These are phyloP conservation scores for Acleris cristana DNA, from an alignment of 2,888 invertebrate genomes.

Conservation along the genomic window DNA sequence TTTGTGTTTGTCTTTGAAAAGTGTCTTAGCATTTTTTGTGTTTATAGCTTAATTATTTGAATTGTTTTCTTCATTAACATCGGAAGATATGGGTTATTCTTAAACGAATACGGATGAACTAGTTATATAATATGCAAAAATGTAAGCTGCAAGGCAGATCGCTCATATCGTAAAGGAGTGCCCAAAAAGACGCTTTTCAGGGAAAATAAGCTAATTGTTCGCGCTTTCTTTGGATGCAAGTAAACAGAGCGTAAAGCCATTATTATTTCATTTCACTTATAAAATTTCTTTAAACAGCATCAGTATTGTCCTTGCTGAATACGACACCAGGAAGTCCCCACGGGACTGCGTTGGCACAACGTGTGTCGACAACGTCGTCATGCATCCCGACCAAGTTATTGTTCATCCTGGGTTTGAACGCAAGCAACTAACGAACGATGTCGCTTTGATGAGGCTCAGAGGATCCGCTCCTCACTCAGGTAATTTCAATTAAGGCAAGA, in stretches of 20 bases:
- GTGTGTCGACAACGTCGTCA: conserved; percentile 16
- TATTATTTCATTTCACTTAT: too few relatives aligned
- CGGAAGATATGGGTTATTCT: too few relatives aligned
- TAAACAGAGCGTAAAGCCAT: too few relatives aligned
- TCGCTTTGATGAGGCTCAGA: conserved; percentile 19
- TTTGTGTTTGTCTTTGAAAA: neutral
- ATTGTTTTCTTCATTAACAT: too few relatives aligned
- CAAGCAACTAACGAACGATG: conserved; percentile 2
- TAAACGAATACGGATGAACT: too few relatives aligned
- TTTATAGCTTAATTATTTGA: neutral
- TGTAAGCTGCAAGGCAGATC: too few relatives aligned
- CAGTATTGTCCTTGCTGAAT: conserved; percentile 20
- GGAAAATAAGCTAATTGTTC: too few relatives aligned
- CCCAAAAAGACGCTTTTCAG: too few relatives aligned
- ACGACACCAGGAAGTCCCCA: conserved; percentile 17
- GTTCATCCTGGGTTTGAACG: neutral
- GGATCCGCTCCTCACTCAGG: conserved; percentile 23
- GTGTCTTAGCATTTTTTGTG: neutral
- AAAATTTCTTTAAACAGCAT: conserved; percentile 6
- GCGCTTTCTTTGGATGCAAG: too few relatives aligned
- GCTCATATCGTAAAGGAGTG: too few relatives aligned
- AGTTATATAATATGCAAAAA: too few relatives aligned
- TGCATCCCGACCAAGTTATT: conserved; percentile 13
- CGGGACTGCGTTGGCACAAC: conserved; percentile 19
- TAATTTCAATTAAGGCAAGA: neutral